Percentiles rank a stretch among this genome's conserved stretches.
Conservation (phyloP, 1,140 invertebrate genomes). For the Zaprionus davidi region DNA sequence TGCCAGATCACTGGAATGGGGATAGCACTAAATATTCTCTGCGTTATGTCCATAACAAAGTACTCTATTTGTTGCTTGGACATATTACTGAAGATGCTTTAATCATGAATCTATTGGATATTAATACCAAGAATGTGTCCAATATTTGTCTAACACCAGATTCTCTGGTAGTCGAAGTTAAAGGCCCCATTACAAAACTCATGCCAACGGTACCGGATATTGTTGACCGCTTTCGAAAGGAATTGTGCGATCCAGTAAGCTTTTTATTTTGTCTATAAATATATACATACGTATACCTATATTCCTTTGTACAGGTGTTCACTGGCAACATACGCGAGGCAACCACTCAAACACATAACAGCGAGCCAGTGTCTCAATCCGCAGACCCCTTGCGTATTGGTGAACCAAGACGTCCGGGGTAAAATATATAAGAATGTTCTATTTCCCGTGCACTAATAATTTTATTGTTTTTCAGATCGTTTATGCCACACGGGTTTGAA, state of each 20-base stretch:
- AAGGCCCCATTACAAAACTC: conserved; percentile 83
- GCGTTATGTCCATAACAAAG: conserved; percentile 88
- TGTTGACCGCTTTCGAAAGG: conserved; percentile 83
- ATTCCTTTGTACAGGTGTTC: conserved; percentile 53
- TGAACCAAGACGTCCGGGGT: conserved; percentile 66
- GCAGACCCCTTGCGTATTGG: conserved; percentile 66
- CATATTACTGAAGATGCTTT: conserved; percentile 87
- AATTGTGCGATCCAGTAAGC: conserved; percentile 84
- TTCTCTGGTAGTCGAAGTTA: conserved; percentile 75
- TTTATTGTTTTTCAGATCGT: conserved; percentile 37
- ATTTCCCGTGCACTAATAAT: background rate
- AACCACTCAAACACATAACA: conserved; percentile 69
- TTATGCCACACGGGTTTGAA: conserved; percentile 52
- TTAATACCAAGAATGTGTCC: conserved; percentile 81
- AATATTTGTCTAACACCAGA: conserved; percentile 84
- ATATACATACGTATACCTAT: background rate
- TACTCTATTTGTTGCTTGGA: conserved; percentile 89
- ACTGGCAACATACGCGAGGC: conserved; percentile 65
- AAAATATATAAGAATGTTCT: conserved; percentile 1
- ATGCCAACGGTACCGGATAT: conserved; percentile 84
- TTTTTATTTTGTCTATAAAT: background rate
- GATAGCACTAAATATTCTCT: conserved; percentile 86
- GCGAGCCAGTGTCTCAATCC: background rate
- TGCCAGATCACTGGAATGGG: conserved; percentile 90
- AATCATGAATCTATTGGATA: conserved; percentile 87